A percentile compares a stretch with the other conserved stretches of the same genome.
Conservation (phyloP, 2,888 invertebrate genomes). For the Enchytraeus crypticus region DNA sequence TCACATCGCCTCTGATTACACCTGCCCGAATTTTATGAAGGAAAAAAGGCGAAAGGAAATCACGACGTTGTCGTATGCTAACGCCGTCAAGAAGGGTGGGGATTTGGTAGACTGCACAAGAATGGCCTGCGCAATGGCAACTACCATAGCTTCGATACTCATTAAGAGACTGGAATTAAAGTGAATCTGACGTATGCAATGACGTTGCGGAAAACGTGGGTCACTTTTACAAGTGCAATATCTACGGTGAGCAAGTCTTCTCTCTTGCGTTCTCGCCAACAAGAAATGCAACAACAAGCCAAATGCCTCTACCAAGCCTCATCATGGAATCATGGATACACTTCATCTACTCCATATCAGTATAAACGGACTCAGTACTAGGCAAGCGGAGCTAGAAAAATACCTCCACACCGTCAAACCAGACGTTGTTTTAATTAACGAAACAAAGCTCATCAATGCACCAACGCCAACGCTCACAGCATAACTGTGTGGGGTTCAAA, state of each 20-base stretch:
- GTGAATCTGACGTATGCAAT: neutral
- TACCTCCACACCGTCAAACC: neutral
- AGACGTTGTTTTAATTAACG: neutral
- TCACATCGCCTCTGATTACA: neutral
- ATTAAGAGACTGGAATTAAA: neutral
- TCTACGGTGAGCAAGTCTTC: neutral
- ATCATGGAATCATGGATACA: neutral
- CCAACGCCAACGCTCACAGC: neutral
- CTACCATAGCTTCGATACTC: neutral
- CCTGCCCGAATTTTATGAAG: neutral
- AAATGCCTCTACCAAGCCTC: neutral
- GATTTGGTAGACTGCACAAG: neutral
- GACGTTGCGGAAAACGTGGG: neutral
- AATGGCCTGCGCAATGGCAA: neutral
- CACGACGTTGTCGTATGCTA: neutral
- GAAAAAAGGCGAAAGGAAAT: neutral
- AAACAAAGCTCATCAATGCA: neutral
- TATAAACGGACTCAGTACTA: neutral
- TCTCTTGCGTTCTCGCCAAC: neutral
- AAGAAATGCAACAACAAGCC: neutral
- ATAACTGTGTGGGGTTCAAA: too few relatives aligned
- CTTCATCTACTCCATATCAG: neutral
- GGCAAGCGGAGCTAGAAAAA: neutral
- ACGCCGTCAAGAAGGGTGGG: neutral
- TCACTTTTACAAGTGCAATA: neutral